Conservation (phyloP, 2,888 invertebrate genomes). For the Mythimna vitellina region DNA sequence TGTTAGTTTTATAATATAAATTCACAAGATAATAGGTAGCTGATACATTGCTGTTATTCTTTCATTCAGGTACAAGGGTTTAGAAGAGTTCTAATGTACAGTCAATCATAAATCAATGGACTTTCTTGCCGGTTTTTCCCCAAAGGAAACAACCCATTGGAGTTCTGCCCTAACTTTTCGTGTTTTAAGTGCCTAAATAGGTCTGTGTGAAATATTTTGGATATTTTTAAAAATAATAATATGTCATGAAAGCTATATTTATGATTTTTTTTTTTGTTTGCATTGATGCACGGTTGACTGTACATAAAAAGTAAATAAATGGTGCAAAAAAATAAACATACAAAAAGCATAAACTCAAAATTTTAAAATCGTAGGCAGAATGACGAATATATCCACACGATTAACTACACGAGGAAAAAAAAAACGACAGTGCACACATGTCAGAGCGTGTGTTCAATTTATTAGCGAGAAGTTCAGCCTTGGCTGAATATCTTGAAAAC, state of each 20-base stretch:
- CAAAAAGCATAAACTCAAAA: not conserved
- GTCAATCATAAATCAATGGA: not conserved
- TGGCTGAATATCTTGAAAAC: constrained; percentile 43
- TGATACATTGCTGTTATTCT: constrained; percentile 18
- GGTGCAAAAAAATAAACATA: not conserved
- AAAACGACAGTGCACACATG: constrained; percentile 59
- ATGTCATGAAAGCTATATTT: not conserved
- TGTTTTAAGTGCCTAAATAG: not conserved
- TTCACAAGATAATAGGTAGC: constrained; percentile 31
- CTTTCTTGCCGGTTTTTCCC: not conserved
- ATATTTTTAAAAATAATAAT: not conserved
- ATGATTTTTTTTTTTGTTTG: no score
- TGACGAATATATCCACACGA: constrained; percentile 30
- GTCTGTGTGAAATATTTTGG: not conserved
- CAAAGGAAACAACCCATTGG: not conserved
- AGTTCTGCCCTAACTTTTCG: not conserved
- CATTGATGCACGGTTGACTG: not conserved
- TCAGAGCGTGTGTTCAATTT: constrained; percentile 45
- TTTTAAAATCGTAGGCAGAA: constrained; percentile 21
- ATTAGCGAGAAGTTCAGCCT: constrained; percentile 28
- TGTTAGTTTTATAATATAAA: no score
- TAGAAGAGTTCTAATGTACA: not conserved
- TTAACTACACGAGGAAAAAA: constrained; percentile 39
- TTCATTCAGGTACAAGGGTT: constrained; percentile 17
- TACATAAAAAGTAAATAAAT: not conserved